Evolutionary conservation across 2,113 vertebrate genomes (phyloP).

Genomic region (Cepphus grylle): DNA sequence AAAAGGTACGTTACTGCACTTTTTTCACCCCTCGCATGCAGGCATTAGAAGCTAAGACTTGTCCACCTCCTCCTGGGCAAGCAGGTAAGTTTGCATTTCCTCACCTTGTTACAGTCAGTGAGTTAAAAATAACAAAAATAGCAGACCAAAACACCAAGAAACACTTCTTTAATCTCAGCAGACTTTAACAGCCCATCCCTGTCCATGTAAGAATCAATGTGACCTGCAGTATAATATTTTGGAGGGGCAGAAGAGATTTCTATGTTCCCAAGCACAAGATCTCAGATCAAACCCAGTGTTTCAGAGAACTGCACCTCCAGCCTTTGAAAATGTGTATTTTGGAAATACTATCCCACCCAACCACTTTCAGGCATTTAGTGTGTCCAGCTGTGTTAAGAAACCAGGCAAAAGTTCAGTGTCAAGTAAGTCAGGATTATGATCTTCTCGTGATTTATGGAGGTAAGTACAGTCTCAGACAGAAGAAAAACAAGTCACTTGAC

Average conservation of each 20-base stretch:
- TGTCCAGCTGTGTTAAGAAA: constrained; percentile 15
- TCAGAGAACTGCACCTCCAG: background rate
- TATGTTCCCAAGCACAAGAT: background rate
- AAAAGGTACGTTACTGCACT: background rate
- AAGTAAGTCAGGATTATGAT: constrained; percentile 28
- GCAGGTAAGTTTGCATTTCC: background rate
- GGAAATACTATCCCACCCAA: constrained; percentile 16
- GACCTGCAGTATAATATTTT: background rate
- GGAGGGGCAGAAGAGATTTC: background rate
- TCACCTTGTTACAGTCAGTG: background rate
- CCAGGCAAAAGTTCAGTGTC: constrained; percentile 9
- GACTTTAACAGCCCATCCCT: background rate
- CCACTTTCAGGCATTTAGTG: background rate
- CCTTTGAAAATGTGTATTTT: constrained; percentile 8
- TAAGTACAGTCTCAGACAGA: constrained; percentile 44
- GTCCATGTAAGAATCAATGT: background rate
- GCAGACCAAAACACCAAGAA: background rate
- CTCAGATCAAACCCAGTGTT: background rate
- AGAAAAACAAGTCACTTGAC: constrained; percentile 67
- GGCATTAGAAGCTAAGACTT: background rate
- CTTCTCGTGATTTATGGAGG: constrained; percentile 35
- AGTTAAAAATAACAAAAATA: background rate
- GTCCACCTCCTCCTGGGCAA: background rate
- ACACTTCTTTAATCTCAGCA: background rate
- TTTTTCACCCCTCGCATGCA: background rate